Evolutionary conservation across 2,113 vertebrate genomes (phyloP).

Genomic region (Actenoides hombroni): DNA sequence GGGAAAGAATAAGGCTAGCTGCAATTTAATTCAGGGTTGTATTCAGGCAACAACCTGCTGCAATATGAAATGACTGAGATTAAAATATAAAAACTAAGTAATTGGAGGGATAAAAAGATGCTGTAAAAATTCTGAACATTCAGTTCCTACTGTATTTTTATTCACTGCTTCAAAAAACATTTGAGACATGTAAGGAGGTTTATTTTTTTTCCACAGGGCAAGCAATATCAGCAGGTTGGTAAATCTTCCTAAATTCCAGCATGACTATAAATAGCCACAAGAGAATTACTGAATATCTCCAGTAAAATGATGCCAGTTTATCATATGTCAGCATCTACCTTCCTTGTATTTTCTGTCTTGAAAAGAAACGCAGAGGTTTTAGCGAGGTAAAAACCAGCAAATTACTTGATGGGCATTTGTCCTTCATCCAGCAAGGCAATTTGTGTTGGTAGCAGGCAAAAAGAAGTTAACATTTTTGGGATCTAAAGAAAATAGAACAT

Average conservation of each 20-base stretch:
- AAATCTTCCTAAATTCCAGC: conserved; percentile 23
- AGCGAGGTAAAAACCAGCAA: background rate
- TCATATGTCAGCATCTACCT: conserved; percentile 14
- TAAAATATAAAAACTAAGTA: background rate
- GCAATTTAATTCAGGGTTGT: background rate
- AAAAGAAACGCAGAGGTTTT: background rate
- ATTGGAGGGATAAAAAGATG: background rate
- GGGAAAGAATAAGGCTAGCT: background rate
- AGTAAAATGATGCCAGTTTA: background rate
- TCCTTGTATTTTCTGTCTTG: background rate
- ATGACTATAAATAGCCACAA: conserved; percentile 24
- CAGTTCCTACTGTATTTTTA: background rate
- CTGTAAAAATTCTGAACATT: background rate
- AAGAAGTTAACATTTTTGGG: background rate
- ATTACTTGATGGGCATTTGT: background rate
- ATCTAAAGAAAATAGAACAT: conserved; percentile 1
- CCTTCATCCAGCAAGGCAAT: background rate
- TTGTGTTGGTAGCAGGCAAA: background rate
- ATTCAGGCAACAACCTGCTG: background rate
- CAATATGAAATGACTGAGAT: background rate
- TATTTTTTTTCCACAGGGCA: background rate
- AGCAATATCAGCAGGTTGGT: background rate
- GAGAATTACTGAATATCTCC: conserved; percentile 14
- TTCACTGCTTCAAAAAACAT: background rate
- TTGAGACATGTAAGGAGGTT: background rate